These are phyloP conservation scores for Rapana venosa DNA, from an alignment of 2,888 invertebrate species.

Conservation along the genomic window DNA sequence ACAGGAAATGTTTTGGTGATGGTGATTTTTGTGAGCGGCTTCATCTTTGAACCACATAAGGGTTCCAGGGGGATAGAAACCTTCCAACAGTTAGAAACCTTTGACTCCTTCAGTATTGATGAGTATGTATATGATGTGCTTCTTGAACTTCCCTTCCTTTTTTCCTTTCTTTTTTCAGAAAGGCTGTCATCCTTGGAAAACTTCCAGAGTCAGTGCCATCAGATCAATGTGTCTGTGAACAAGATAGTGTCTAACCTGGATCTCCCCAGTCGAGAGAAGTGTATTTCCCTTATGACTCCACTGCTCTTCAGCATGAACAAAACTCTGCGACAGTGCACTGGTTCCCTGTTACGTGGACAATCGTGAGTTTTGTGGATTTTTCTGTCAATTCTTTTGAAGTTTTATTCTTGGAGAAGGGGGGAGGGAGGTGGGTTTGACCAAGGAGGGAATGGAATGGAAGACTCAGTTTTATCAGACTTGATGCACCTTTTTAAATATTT, in stretches of 20 bases:
- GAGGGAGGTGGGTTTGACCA: no score
- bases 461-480: no score
- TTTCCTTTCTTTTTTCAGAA: background rate
- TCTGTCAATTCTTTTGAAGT: no score
- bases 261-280: background rate
- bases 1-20: no score
- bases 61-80: no score
- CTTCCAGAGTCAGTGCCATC: background rate
- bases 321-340: conserved; percentile 2
- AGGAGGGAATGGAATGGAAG: no score
- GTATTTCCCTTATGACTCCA: background rate
- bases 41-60: no score
- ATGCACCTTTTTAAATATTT: no score
- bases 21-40: no score
- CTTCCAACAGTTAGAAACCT: no score
- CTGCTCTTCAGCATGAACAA: conserved; percentile 34
- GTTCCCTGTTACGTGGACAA: background rate
- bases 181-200: background rate
- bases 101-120: no score
- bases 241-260: background rate
- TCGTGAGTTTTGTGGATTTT: background rate
- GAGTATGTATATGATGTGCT: no score
- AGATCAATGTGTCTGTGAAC: background rate
- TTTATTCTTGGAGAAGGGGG: background rate
- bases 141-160: background rate